phyloP scores from a whole-genome alignment of 2,888 invertebrate genomes.

The Xestia rhomboidea region DNA sequence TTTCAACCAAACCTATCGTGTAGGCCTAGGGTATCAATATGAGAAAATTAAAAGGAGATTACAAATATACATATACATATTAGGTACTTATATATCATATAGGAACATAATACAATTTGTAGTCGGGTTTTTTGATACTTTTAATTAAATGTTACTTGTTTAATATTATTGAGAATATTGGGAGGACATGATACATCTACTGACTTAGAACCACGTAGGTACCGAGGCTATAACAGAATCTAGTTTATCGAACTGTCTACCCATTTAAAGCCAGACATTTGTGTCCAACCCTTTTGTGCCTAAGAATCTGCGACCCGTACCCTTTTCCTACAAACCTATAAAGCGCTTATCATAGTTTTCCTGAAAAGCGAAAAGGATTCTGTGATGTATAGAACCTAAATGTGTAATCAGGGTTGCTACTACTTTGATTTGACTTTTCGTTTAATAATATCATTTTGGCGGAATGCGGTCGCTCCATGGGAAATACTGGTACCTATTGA shows the following conservation, averaged over 20 bases:
- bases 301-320: constrained; percentile 51
- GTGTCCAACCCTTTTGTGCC: constrained; percentile 41
- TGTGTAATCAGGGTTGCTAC: constrained; percentile 37
- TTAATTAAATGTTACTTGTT: too few relatives aligned
- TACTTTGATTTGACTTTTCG: not conserved
- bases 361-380: constrained; percentile 49
- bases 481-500: not conserved
- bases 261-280: constrained; percentile 41
- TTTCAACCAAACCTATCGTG: too few relatives aligned
- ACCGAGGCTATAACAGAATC: constrained; percentile 18
- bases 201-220: not conserved
- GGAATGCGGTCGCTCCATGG: not conserved
- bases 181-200: not conserved
- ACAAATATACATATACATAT: too few relatives aligned
- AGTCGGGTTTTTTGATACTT: too few relatives aligned
- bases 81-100: too few relatives aligned
- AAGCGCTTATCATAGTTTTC: constrained; percentile 60
- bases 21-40: too few relatives aligned
- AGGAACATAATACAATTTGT: too few relatives aligned
- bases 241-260: constrained; percentile 32
- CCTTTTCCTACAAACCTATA: constrained; percentile 53
- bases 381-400: constrained; percentile 45
- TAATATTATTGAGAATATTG: too few relatives aligned
- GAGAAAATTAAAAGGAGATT: too few relatives aligned
- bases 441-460: not conserved